Evolutionary conservation across 2,113 vertebrate species (phyloP).

Genomic region (Collichthys lucidus): DNA sequence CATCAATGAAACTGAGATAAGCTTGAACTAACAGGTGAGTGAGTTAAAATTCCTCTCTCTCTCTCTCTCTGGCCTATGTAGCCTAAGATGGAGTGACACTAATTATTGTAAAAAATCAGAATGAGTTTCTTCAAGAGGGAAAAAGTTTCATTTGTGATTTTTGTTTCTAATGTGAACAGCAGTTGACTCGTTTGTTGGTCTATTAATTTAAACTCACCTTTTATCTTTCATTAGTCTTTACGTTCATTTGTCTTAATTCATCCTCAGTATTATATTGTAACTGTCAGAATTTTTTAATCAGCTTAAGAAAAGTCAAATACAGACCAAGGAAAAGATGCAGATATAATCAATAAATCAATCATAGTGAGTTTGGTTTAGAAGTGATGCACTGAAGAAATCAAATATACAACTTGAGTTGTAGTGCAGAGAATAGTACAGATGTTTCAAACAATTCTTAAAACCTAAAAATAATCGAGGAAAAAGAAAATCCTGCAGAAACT

Average conservation of each 20-base stretch:
- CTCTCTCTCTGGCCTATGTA: neutral
- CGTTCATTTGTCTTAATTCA: neutral
- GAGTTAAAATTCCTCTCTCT: neutral
- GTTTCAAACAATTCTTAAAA: neutral
- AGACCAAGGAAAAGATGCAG: neutral
- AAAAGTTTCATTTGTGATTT: neutral
- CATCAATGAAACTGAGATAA: constrained; percentile 1
- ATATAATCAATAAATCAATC: no score
- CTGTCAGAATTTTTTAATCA: neutral
- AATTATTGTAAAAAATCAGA: neutral
- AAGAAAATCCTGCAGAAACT: neutral
- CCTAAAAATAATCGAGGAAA: neutral
- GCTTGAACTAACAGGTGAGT: constrained; percentile 47
- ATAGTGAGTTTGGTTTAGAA: neutral
- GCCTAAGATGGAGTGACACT: neutral
- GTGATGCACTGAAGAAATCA: neutral
- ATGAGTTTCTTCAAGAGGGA: neutral
- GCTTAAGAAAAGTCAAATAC: neutral
- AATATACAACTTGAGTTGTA: neutral
- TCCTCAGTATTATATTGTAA: neutral
- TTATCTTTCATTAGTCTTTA: neutral
- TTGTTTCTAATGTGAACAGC: neutral
- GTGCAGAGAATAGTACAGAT: neutral
- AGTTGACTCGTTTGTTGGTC: neutral
- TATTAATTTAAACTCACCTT: neutral